Conservation (phyloP, 2,797 vertebrate genomes). For the Dromococcyx pavoninus region DNA sequence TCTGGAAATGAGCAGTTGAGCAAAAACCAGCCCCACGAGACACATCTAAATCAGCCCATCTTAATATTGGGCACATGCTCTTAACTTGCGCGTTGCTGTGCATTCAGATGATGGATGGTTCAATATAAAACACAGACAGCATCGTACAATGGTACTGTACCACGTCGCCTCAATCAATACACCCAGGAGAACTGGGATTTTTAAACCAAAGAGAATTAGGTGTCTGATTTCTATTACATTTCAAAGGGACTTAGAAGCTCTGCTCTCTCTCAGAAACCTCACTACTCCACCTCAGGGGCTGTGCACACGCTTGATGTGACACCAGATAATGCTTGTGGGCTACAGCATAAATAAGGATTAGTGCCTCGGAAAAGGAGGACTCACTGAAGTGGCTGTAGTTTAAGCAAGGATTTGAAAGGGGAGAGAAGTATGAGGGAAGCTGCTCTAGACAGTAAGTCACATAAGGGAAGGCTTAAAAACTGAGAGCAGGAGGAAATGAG, state of each 20-base stretch:
- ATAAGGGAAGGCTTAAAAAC: constrained; percentile 49
- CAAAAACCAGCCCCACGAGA: not conserved
- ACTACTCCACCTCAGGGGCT: constrained; percentile 1
- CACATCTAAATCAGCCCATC: constrained; percentile 9
- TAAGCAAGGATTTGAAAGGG: constrained; percentile 52
- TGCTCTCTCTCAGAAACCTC: constrained; percentile 4
- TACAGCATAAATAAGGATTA: constrained; percentile 13
- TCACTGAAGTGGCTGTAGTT: constrained; percentile 54
- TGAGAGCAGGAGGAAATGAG: constrained; percentile 25
- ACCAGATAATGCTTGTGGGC: constrained; percentile 54
- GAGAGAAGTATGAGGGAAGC: constrained; percentile 47
- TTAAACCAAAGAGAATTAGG: constrained; percentile 12
- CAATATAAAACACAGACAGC: not conserved
- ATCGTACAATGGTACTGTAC: not conserved
- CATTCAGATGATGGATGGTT: not conserved
- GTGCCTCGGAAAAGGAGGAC: constrained; percentile 44
- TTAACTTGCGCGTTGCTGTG: not conserved
- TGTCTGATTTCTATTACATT: not conserved
- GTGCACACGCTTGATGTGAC: constrained; percentile 36
- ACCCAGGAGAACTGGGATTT: not conserved
- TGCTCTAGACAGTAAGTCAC: constrained; percentile 55
- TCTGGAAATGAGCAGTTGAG: constrained; percentile 25
- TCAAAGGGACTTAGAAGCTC: constrained; percentile 33
- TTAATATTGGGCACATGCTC: not conserved
- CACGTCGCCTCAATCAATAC: not conserved